These are phyloP conservation scores for Cyprinodon brontotheroides DNA, from an alignment of 2,113 vertebrate genomes.

Conservation along the genomic window DNA sequence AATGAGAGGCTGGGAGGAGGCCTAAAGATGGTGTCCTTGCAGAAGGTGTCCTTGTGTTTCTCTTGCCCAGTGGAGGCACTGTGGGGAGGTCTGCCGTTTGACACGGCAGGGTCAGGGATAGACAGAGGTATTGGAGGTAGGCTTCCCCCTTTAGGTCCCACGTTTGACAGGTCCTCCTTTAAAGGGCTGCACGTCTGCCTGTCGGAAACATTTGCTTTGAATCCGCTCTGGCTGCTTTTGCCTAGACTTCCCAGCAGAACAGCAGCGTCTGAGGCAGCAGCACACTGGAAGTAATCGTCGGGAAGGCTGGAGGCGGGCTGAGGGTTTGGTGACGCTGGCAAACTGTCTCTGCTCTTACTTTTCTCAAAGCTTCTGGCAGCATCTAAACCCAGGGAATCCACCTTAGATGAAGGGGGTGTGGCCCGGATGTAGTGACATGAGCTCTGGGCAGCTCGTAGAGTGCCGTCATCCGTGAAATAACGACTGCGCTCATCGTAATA, in stretches of 20 bases:
- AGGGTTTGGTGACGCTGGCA: constrained; percentile 86
- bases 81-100: constrained; percentile 85
- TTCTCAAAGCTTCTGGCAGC: constrained; percentile 84
- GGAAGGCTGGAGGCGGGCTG: constrained; percentile 61
- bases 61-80: constrained; percentile 86
- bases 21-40: constrained; percentile 94
- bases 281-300: constrained; percentile 95
- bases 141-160: constrained; percentile 67
- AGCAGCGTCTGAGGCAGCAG: constrained; percentile 87
- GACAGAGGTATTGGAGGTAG: constrained; percentile 72
- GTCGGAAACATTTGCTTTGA: constrained; percentile 82
- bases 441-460: constrained; percentile 85
- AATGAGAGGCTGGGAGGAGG: constrained; percentile 87
- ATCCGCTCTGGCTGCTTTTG: constrained; percentile 87
- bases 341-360: constrained; percentile 85
- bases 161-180: constrained; percentile 86
- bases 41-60: constrained; percentile 95
- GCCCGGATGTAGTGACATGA: constrained; percentile 84
- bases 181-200: constrained; percentile 82
- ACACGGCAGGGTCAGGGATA: constrained; percentile 78
- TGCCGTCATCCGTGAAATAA: constrained; percentile 91
- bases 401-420: constrained; percentile 82
- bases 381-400: constrained; percentile 86
- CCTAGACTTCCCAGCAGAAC: constrained; percentile 86
- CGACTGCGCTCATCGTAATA: constrained; percentile 91